Conservation (phyloP, 37 sponge, comb jelly and placozoan genomes). For the Oscarella lobularis region DNA sequence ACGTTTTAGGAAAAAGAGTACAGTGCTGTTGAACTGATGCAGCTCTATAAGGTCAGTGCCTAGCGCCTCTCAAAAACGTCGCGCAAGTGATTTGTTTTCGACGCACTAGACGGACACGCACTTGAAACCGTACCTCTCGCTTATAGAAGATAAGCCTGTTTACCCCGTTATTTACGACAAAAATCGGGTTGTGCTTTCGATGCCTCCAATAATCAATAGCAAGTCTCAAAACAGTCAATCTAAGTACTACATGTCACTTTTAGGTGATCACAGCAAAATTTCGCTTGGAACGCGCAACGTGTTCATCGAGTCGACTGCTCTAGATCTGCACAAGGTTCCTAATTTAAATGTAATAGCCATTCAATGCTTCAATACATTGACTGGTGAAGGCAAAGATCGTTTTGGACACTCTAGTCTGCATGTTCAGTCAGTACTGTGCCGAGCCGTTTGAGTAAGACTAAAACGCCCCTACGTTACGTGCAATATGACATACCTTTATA, state of each 20-base stretch:
- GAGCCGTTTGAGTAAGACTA: constrained; percentile 40
- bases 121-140: constrained; percentile 81
- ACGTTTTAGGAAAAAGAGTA: constrained; percentile 53
- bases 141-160: constrained; percentile 81
- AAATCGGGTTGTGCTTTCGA: constrained; percentile 86
- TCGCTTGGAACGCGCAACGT: constrained; percentile 75
- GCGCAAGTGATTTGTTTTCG: not conserved
- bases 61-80: too few species aligned
- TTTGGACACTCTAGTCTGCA: constrained; percentile 82
- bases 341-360: too few species aligned
- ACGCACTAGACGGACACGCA: constrained; percentile 57
- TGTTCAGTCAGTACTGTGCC: constrained; percentile 86
- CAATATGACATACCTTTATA: constrained; percentile 7
- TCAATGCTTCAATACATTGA: too few species aligned
- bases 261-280: constrained; percentile 83
- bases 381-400: constrained; percentile 77
- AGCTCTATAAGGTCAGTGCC: constrained; percentile 22
- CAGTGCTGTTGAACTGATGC: constrained; percentile 65
- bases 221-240: too few species aligned
- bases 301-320: constrained; percentile 85
- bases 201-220: constrained; percentile 98
- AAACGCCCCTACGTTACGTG: not conserved
- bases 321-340: constrained; percentile 71
- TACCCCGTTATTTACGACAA: constrained; percentile 94
- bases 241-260: too few species aligned